Conservation (phyloP, 1,140 invertebrate genomes). For the Acromyrmex heyeri region DNA sequence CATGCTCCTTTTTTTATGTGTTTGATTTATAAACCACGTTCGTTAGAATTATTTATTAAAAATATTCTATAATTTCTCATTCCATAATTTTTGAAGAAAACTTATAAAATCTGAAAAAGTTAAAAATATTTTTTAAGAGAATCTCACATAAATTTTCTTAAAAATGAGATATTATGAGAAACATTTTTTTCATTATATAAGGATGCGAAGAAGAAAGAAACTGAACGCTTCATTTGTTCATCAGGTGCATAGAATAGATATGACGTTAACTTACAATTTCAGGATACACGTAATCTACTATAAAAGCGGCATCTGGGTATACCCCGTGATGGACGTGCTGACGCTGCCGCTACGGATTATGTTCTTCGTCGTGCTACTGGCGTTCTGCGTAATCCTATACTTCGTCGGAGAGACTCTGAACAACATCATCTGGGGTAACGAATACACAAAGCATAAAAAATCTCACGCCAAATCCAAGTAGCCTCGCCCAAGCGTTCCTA, state of each 20-base stretch:
- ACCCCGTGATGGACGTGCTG: constrained; percentile 93
- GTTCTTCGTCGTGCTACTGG: constrained; percentile 90
- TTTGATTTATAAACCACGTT: too few relatives aligned
- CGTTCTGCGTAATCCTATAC: constrained; percentile 89
- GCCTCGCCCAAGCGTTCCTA: constrained; percentile 76
- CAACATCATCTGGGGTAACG: constrained; percentile 90
- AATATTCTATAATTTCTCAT: too few relatives aligned
- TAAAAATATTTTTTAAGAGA: too few relatives aligned
- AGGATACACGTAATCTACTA: constrained; percentile 92
- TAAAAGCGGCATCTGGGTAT: constrained; percentile 93
- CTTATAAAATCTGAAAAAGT: too few relatives aligned
- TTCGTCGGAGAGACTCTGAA: constrained; percentile 91
- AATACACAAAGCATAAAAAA: constrained; percentile 84
- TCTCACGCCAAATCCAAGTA: constrained; percentile 83
- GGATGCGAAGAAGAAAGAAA: not conserved
- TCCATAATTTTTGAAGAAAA: too few relatives aligned
- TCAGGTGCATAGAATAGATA: not conserved
- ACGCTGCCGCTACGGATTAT: constrained; percentile 90
- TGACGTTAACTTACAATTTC: constrained; percentile 65
- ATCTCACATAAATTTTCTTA: too few relatives aligned
- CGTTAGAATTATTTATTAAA: too few relatives aligned
- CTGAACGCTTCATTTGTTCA: not conserved
- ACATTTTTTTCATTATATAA: too few relatives aligned
- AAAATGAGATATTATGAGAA: too few relatives aligned
- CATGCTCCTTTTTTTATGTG: too few relatives aligned